phyloP scores from a whole-genome alignment of 1,140 invertebrate genomes.

The Microvelia longipes region DNA sequence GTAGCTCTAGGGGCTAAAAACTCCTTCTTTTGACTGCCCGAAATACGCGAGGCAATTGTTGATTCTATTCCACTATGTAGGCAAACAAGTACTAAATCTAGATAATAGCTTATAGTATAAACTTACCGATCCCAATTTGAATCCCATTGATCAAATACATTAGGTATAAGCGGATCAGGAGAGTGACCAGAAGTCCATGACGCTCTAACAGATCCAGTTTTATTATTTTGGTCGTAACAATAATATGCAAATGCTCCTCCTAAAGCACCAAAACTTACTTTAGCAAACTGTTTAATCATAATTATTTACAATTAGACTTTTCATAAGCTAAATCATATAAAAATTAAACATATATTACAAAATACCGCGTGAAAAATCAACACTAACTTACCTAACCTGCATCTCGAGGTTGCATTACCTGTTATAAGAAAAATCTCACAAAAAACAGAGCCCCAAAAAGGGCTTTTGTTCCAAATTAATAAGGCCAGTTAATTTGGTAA shows the following conservation, averaged over 20 bases:
- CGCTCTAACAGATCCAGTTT: neutral
- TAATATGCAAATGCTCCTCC: neutral
- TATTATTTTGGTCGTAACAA: neutral
- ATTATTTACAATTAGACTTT: neutral
- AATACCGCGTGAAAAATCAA: neutral
- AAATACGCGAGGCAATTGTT: too few species aligned
- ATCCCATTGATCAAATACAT: neutral
- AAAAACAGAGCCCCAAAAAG: too few species aligned
- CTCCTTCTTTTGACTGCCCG: too few species aligned
- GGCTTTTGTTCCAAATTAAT: too few species aligned
- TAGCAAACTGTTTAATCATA: neutral
- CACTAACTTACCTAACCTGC: neutral
- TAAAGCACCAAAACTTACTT: neutral
- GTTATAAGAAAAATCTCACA: too few species aligned
- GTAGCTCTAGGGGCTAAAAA: too few species aligned
- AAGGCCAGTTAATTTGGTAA: too few species aligned
- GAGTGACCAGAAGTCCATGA: neutral
- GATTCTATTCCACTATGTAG: too few species aligned
- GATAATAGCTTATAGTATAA: too few species aligned
- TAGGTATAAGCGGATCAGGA: neutral
- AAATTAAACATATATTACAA: neutral
- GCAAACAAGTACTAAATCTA: too few species aligned
- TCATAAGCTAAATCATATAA: neutral
- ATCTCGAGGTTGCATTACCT: neutral
- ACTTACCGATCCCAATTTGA: neutral